Conservation (phyloP, 2,888 invertebrate species). For the Xylota sylvarum region DNA sequence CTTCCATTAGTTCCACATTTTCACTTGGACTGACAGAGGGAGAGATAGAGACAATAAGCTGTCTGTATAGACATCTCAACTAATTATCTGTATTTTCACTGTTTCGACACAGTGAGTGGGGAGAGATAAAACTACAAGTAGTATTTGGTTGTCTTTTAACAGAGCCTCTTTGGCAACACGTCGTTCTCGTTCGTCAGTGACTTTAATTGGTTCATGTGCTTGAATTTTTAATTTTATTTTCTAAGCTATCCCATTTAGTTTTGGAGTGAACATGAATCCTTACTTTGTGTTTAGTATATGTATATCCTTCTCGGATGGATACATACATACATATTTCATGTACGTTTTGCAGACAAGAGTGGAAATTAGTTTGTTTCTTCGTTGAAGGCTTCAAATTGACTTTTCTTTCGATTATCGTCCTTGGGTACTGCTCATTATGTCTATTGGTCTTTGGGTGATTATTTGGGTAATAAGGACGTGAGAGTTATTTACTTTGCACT, state of each 20-base stretch:
- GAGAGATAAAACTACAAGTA: conserved; percentile 19
- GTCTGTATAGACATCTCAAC: conserved; percentile 73
- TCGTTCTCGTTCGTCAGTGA: conserved; percentile 54
- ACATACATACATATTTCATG: conserved; percentile 41
- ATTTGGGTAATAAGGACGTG: conserved; percentile 36
- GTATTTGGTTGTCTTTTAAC: conserved; percentile 45
- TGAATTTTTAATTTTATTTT: conserved; percentile 76
- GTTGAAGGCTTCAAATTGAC: conserved; percentile 63
- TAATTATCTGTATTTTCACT: conserved; percentile 69
- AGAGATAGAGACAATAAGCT: conserved; percentile 70
- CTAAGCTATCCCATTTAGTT: conserved; percentile 41
- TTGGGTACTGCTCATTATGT: conserved; percentile 18
- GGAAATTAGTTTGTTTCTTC: conserved; percentile 69
- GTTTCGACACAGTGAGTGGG: neutral
- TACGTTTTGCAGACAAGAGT: conserved; percentile 38
- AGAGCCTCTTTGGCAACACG: conserved; percentile 46
- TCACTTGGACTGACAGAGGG: conserved; percentile 48
- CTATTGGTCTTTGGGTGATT: conserved; percentile 44
- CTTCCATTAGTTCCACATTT: conserved; percentile 56
- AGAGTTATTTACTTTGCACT: conserved; percentile 46
- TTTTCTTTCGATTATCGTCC: conserved; percentile 38
- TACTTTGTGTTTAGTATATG: conserved; percentile 9
- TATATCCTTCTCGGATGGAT: conserved; percentile 12
- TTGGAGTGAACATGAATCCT: conserved; percentile 1
- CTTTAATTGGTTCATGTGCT: conserved; percentile 75